Base-by-base conservation (phyloP, 1,140 invertebrate genomes). In the Leptinotarsa lineolata region DNA sequence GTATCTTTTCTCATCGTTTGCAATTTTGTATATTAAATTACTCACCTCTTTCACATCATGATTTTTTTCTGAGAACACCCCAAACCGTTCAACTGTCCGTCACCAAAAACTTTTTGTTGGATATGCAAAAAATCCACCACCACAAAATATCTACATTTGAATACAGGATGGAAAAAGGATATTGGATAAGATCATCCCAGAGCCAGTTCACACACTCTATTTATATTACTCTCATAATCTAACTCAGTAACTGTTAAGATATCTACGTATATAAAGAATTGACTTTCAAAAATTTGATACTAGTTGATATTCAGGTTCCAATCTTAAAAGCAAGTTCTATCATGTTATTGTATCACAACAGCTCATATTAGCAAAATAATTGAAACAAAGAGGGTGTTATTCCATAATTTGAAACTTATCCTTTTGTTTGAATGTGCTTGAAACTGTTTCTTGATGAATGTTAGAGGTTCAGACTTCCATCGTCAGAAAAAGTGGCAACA, bases 41-140 rank as follows among this genome's bases (percentile, higher is more conserved):
- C 30, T 39, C 30, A 39, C 30, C 30, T 39, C 30, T 30, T 11
- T 39, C 30, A 39, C 8, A 39, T 39, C 8, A 39, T 39, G 8
- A 39, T 1, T 39, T 39, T 39, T 30, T 39, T 11, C 3, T 39
- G 30, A 39, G 30, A 39, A 39, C 30, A 39, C 30, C 30, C 2
- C 30, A 39, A 39, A 39, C 30, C 8, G 30, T 39, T 39, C 30
- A 39, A 39, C 30, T 39, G 30, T 39, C 30, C 30, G 30, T 39
- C 8, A 39, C 11, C 30, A 39, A 11, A 39, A 39, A 39, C 64
- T 66, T 66, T 39, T 39, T 66, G 64, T 66, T 66, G 64, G 64
- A 66, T 18, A 66, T 66, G 64, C 39, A 66, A 66, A 66, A 22
- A n/a, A 66, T 66, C 64, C 64, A 66, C 64, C 64, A 66, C 64